Evolutionary conservation across 2,797 vertebrate genomes (phyloP), one percentile per base, ranked within the genome.

Genomic region (Anguilla obscura): DNA sequence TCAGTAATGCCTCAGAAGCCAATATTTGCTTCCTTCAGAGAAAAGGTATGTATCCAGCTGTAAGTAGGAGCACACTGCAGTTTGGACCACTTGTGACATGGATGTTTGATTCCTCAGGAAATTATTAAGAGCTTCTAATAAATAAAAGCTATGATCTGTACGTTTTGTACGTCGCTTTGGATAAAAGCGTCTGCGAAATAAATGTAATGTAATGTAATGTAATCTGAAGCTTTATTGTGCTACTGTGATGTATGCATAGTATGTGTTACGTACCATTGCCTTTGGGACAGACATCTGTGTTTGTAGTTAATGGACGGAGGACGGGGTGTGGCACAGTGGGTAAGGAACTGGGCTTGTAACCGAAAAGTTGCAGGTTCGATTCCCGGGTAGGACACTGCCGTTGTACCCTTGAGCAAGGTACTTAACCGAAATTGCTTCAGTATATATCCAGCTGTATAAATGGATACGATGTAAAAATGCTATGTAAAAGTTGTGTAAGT

Each of bases 1-100:
- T 88, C 88, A 88, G 90, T 92, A 86, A 91, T 89, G 91, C 92
- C 92, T 91, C 91, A 90, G 92, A 94, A 92, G 93, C 91, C 91
- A 91, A 93, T 91, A 91, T 91, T 92, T 93, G 91, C 92, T 92
- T 69, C 79, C 33, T 3, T 33, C 80, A 79, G 50, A 69, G 45
- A 10, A 69, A 21, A 85, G 80, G 80, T 74, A 74, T 58, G 60
- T 27, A 63, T 85, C 83, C 58, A 86, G 85, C 33, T 58, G 63
- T 69, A 63, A 87, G 58, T 69, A 83, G 86, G 87, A 71, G 86
- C 86, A n/a, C 40, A 45, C 40, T 45, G 40, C 21, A 40, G 84
- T 58, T 54, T 45, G 12, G 76, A 21, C 30, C 58, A 14, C 88
- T 82, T 88, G 85, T 90, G 89, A 88, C 85, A 88, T 85, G 85